Percentiles rank a stretch among this genome's conserved stretches.
Conservation (phyloP, 2,113 vertebrate species). For the Salminus brasiliensis region DNA sequence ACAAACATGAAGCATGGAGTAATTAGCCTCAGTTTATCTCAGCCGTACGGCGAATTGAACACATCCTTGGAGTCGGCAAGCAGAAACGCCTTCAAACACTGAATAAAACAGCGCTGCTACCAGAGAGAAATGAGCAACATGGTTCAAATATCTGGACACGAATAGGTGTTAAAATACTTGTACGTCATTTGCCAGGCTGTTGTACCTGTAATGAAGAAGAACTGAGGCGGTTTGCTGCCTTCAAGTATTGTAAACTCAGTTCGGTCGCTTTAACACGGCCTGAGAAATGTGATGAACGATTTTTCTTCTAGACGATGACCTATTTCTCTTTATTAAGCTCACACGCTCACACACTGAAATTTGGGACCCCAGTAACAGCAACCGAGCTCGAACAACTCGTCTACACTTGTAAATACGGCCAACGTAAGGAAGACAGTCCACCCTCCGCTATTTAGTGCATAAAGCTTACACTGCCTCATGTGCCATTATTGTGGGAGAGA, state of each 20-base stretch:
- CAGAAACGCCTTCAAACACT: neutral
- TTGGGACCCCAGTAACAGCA: conserved; percentile 35
- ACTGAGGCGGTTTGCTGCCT: neutral
- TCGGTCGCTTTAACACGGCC: neutral
- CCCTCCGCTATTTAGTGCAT: neutral
- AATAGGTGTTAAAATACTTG: neutral
- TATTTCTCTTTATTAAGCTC: conserved; percentile 46
- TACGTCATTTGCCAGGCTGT: neutral
- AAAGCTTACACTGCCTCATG: conserved; percentile 10
- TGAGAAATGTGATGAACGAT: neutral
- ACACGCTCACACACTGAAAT: conserved; percentile 15
- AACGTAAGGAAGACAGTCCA: neutral
- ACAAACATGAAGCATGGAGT: too few relatives aligned
- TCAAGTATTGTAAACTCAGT: neutral
- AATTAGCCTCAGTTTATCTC: neutral
- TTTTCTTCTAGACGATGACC: conserved; percentile 55
- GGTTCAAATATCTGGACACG: neutral
- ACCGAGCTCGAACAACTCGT: neutral
- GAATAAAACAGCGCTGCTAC: neutral
- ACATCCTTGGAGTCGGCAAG: conserved; percentile 1
- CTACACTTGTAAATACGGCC: neutral
- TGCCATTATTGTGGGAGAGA: neutral
- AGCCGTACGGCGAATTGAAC: neutral
- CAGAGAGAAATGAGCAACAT: neutral
- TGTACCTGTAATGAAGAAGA: neutral